Evolutionary conservation across 1,140 invertebrate genomes (phyloP).

Genomic region (Hydropsyche tenuis): DNA sequence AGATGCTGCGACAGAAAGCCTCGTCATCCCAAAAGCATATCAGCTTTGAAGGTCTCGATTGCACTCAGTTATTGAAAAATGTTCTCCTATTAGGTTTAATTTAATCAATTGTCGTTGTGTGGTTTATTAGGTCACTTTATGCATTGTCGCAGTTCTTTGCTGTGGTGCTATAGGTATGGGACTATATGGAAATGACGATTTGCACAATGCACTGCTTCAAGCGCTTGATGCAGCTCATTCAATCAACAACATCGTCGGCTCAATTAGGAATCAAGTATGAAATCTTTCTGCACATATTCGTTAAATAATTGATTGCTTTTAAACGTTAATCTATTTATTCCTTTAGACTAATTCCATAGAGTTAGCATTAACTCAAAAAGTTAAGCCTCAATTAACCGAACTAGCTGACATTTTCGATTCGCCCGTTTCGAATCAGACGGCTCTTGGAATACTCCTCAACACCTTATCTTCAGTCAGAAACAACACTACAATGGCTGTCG

Average conservation of each 20-base stretch:
- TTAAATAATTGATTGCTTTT: slow-evolving; percentile 7
- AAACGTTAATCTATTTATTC: slow-evolving; percentile 37
- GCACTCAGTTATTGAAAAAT: too few species aligned
- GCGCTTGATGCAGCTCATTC: slow-evolving; percentile 78
- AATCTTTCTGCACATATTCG: background rate
- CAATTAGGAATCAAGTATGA: slow-evolving; percentile 77
- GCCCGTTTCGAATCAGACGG: slow-evolving; percentile 77
- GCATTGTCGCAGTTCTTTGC: slow-evolving; percentile 83
- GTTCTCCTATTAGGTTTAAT: background rate
- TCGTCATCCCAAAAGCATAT: slow-evolving; percentile 82
- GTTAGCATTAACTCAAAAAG: slow-evolving; percentile 70
- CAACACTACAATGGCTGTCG: slow-evolving; percentile 73
- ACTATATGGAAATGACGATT: slow-evolving; percentile 92
- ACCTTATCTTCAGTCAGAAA: slow-evolving; percentile 71
- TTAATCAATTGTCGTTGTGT: background rate
- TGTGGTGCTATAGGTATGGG: slow-evolving; percentile 81
- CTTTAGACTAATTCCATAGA: slow-evolving; percentile 64
- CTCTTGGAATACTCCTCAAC: slow-evolving; percentile 68
- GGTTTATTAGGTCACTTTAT: slow-evolving; percentile 67
- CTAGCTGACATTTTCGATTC: slow-evolving; percentile 76
- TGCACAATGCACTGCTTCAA: slow-evolving; percentile 86
- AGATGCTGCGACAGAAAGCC: slow-evolving; percentile 92
- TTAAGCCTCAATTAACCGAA: slow-evolving; percentile 71
- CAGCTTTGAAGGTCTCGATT: slow-evolving; percentile 77
- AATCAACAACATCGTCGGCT: slow-evolving; percentile 76